Evolutionary conservation across 2,888 invertebrate genomes (phyloP), one percentile per base, ranked within the genome.

Genomic region (Anorthoa munda): DNA sequence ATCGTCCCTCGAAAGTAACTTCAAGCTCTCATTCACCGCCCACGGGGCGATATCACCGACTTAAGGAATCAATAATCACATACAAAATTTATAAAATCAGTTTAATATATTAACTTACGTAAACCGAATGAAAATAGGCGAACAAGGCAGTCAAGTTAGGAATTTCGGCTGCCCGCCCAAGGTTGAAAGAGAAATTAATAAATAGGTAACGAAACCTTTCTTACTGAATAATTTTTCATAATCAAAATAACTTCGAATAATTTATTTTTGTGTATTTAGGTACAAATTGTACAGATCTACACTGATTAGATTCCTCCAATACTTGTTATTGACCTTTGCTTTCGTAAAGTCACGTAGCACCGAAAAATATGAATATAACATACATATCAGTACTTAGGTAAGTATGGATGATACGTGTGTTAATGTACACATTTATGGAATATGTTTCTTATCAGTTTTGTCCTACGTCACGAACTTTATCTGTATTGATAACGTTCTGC

Each of bases 401-500:
- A 66, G 75, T 69, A 73, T 80, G 67, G 66, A 74, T 69, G 75
- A 68, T 88, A 90, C 91, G 90, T 90, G 90, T 86, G 83, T 83
- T 78, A 79, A 79, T 83, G 81, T 83, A 77, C 72, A 82, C 81
- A 83, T 70, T 59, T 76, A 90, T 89, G 91, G 86, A 78, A 83
- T 67, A 81, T 73, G 80, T 86, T 82, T 89, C 90, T 92, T 91
- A 92, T 91, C 90, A 89, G 70, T 63, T 59, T 75, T 71, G 78
- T 83, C 84, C 82, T 89, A 91, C 94, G 94, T 94, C 93, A 94
- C 85, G 83, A 81, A 83, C 78, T 86, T 90, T 94, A 94, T 94
- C 93, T 92, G 80, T 83, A 86, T 66, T 89, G 95, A 95, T 95
- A 94, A 94, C 90, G 90, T 91, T 94, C 91, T 89, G 86, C 88